Percentiles rank a stretch among this genome's conserved stretches.
Evolutionary conservation across 1,140 invertebrate genomes (phyloP).

Genomic region (Drosophila jambulina): DNA sequence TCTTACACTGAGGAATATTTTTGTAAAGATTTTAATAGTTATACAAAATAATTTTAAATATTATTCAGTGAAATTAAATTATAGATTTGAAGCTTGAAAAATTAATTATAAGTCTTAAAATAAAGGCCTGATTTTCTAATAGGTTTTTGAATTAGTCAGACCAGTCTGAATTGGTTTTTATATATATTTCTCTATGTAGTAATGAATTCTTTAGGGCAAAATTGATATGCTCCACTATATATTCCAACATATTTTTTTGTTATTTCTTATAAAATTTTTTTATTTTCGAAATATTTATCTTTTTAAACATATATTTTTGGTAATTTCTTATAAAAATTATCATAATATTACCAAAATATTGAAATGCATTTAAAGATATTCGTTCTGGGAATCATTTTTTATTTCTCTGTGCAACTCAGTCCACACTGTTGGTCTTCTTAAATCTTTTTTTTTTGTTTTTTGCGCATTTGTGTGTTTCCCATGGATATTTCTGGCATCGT

Average conservation of each 20-base stretch:
- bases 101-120: not conserved
- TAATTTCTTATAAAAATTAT: not conserved
- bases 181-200: not conserved
- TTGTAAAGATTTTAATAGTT: not conserved
- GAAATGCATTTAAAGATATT: not conserved
- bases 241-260: not conserved
- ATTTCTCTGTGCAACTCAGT: not conserved
- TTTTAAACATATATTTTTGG: not conserved
- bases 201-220: not conserved
- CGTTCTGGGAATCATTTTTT: not conserved
- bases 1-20: not conserved
- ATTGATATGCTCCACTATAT: not conserved
- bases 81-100: not conserved
- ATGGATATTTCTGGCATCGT: conserved; percentile 38
- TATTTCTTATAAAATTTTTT: not conserved
- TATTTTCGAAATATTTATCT: not conserved
- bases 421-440: conserved; percentile 6
- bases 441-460: conserved; percentile 5
- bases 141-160: too few relatives aligned
- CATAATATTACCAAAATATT: not conserved
- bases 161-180: too few relatives aligned
- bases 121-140: too few relatives aligned
- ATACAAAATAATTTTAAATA: too few relatives aligned
- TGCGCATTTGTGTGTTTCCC: conserved; percentile 28
- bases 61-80: too few relatives aligned